Conservation (phyloP, 1,140 invertebrate species). For the Varroa destructor region DNA sequence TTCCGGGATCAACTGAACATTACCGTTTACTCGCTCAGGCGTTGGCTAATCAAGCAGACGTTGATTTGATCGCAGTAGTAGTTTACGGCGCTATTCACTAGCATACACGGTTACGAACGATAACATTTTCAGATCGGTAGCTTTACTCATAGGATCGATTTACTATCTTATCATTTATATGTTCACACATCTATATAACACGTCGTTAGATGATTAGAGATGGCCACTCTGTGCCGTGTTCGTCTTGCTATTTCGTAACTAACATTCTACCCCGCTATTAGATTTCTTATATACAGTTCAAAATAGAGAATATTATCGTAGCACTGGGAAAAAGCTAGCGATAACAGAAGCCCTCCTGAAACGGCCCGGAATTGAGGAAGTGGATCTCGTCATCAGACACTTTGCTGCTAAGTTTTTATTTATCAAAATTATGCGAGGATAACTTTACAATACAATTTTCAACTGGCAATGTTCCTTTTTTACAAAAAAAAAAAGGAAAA, state of each 20-base stretch:
- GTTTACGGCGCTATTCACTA: background rate
- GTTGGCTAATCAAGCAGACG: background rate
- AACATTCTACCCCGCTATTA: background rate
- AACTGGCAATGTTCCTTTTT: background rate
- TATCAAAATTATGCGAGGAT: background rate
- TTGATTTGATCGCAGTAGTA: slow-evolving; percentile 11
- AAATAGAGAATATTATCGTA: slow-evolving; percentile 1
- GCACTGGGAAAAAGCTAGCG: slow-evolving; percentile 4
- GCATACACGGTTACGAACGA: background rate
- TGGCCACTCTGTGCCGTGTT: background rate
- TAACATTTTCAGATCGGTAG: background rate
- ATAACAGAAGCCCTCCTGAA: background rate
- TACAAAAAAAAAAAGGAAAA: background rate
- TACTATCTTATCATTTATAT: background rate
- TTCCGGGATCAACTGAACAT: slow-evolving; percentile 9
- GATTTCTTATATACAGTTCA: background rate
- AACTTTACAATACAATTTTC: background rate
- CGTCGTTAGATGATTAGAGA: background rate
- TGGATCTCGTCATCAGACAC: slow-evolving; percentile 9
- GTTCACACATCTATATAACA: background rate
- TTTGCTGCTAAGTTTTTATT: background rate
- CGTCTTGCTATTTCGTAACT: background rate
- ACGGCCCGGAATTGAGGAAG: background rate
- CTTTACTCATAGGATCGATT: background rate
- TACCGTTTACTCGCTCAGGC: background rate